These are phyloP conservation scores for Caenorhabditis latens DNA, from an alignment of 1,140 invertebrate species.

Conservation along the genomic window DNA sequence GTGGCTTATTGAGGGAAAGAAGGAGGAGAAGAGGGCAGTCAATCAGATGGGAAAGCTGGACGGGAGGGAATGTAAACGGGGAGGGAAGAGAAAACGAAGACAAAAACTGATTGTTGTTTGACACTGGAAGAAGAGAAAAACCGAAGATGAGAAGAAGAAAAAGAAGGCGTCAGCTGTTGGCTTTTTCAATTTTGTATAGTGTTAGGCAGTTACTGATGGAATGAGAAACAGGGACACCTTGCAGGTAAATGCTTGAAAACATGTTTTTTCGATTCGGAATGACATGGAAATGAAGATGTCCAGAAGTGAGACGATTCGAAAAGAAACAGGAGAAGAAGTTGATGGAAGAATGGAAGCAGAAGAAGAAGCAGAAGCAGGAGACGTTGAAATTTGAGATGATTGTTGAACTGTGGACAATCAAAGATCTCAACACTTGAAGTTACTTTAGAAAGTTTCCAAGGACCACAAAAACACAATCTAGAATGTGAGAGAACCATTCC, in stretches of 20 bases:
- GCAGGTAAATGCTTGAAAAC: conserved; percentile 26
- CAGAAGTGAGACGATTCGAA: not conserved
- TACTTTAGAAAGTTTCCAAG: not conserved
- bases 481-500: no score
- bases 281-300: not conserved
- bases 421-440: not conserved
- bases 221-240: not conserved
- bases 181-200: conserved; percentile 53
- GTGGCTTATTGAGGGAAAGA: conserved; percentile 14
- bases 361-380: not conserved
- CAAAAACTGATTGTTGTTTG: conserved; percentile 57
- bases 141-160: conserved; percentile 13
- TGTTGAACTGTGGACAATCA: not conserved
- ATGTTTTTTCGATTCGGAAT: not conserved
- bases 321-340: not conserved
- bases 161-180: conserved; percentile 45
- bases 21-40: conserved; percentile 50
- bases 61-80: conserved; percentile 14
- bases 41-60: conserved; percentile 55
- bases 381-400: conserved; percentile 22
- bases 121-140: conserved; percentile 55
- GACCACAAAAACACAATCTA: no score
- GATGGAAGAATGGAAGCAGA: not conserved
- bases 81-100: conserved; percentile 10
- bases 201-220: conserved; percentile 30